Conservation (phyloP, 2,797 vertebrate species). For the Chelidonichthys spinosus region DNA sequence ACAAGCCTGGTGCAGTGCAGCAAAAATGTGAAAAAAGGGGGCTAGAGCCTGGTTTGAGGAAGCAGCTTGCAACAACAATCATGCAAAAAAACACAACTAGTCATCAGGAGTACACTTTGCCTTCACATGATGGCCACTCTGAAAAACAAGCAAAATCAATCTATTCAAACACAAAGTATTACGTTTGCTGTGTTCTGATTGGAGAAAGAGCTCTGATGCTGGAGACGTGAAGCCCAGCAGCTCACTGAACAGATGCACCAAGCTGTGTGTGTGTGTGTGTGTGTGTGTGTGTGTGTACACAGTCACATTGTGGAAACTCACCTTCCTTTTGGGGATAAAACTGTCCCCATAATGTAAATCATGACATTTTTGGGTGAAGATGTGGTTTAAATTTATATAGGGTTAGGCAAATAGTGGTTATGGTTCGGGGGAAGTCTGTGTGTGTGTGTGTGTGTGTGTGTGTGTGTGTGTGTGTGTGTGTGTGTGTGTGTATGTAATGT, state of each 20-base stretch:
- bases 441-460: conserved; percentile 27
- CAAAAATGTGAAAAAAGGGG: conserved; percentile 3
- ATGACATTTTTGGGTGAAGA: too few relatives aligned
- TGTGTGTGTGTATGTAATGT: conserved; percentile 9
- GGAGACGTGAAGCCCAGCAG: conserved; percentile 41
- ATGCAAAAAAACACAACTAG: background rate
- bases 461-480: conserved; percentile 26
- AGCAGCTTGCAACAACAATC: background rate
- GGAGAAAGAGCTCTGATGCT: conserved; percentile 5
- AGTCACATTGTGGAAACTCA: too few relatives aligned
- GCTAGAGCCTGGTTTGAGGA: background rate
- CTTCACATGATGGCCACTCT: background rate
- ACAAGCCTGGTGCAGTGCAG: conserved; percentile 5
- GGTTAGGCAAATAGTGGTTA: too few relatives aligned
- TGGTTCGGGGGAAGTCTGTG: conserved; percentile 33
- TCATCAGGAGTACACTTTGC: conserved; percentile 5
- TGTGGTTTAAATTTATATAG: too few relatives aligned
- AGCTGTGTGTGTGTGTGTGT: conserved; percentile 44
- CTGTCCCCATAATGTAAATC: too few relatives aligned
- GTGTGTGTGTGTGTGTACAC: conserved; percentile 18
- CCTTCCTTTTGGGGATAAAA: too few relatives aligned
- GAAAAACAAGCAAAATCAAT: conserved; percentile 10
- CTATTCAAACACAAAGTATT: conserved; percentile 8
- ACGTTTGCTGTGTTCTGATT: background rate
- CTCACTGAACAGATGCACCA: conserved; percentile 37